Percentiles rank a stretch among this genome's conserved stretches.
Conservation (phyloP, 2,797 vertebrate genomes). For the Cacajao melanocephalus region DNA sequence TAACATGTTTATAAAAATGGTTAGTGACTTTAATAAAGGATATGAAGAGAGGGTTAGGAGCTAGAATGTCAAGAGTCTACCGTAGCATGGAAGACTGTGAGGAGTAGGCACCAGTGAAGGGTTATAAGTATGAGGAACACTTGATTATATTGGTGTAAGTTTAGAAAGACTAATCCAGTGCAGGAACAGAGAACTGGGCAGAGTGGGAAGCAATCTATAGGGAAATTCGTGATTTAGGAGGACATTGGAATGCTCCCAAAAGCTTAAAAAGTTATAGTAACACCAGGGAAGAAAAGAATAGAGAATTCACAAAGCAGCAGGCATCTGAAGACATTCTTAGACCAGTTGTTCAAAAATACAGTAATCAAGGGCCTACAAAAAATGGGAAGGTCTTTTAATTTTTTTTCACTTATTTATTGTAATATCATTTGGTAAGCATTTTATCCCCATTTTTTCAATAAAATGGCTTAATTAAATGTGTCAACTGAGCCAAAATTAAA, state of each 20-base stretch:
- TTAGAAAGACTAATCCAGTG: neutral
- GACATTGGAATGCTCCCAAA: neutral
- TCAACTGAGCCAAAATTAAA: neutral
- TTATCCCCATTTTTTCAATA: neutral
- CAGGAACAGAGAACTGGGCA: neutral
- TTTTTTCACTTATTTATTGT: neutral
- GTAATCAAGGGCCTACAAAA: neutral
- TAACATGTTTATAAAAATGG: neutral
- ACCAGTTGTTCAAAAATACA: neutral
- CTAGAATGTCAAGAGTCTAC: neutral
- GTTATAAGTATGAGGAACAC: neutral
- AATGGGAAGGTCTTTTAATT: neutral
- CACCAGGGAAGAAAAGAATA: neutral
- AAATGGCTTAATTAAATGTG: neutral
- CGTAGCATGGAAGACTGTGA: neutral
- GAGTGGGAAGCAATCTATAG: neutral
- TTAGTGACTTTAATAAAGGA: neutral
- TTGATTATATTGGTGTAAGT: neutral
- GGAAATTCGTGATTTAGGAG: neutral
- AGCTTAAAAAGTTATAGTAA: neutral
- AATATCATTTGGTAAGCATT: neutral
- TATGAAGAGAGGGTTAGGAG: neutral
- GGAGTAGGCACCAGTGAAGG: neutral
- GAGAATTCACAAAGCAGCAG: neutral
- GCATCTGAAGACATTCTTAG: neutral